Conservation (phyloP, 2,888 invertebrate species). For the Muschampia plurimacula region DNA sequence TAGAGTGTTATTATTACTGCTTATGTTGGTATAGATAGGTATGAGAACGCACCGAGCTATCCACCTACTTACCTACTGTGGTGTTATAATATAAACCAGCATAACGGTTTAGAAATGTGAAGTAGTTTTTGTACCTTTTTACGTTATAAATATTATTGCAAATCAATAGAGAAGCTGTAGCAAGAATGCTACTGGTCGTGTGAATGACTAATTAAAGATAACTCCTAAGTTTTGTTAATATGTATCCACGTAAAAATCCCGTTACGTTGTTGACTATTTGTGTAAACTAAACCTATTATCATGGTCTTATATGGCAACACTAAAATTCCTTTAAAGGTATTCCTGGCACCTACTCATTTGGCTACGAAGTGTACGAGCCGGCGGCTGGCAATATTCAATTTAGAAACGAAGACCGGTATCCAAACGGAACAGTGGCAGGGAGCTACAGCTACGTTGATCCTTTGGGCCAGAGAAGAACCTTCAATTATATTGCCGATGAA, state of each 20-base stretch:
- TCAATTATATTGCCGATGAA: slow-evolving; percentile 88
- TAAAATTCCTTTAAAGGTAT: slow-evolving; percentile 55
- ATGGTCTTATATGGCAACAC: slow-evolving; percentile 26
- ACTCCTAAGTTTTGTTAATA: neutral
- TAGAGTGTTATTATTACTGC: too few species aligned
- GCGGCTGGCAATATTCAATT: slow-evolving; percentile 89
- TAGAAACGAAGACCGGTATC: slow-evolving; percentile 88
- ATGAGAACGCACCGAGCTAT: too few species aligned
- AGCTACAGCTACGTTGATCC: slow-evolving; percentile 90
- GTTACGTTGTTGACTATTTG: slow-evolving; percentile 27
- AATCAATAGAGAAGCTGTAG: neutral
- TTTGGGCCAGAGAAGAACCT: slow-evolving; percentile 86
- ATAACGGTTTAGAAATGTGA: too few species aligned
- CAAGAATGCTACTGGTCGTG: neutral
- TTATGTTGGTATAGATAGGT: too few species aligned
- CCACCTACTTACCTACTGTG: too few species aligned
- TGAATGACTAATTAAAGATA: too few species aligned
- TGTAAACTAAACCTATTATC: slow-evolving; percentile 31
- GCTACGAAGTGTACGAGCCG: slow-evolving; percentile 89
- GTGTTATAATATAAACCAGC: too few species aligned
- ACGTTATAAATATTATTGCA: neutral
- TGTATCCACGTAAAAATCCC: neutral
- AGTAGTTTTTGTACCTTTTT: too few species aligned
- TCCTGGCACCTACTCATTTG: slow-evolving; percentile 89
- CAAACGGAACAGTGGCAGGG: slow-evolving; percentile 90